Evolutionary conservation across 1,140 invertebrate species (phyloP).

Genomic region (Lerema accius): DNA sequence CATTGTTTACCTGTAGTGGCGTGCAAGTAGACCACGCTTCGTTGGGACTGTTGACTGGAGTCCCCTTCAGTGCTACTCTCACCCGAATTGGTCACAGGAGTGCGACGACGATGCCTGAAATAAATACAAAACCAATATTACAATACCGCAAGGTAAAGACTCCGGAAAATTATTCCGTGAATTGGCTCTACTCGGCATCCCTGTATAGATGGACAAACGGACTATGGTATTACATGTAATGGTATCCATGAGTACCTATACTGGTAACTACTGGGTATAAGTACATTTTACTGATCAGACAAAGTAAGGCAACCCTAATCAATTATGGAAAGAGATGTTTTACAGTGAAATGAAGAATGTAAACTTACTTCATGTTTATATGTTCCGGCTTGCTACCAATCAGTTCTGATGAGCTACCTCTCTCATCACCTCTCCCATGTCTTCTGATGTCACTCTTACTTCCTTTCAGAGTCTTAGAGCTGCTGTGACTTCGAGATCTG

Average conservation of each 20-base stretch:
- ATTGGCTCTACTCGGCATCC: too few relatives aligned
- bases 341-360: too few relatives aligned
- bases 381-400: conserved; percentile 68
- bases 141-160: too few relatives aligned
- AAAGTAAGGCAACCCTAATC: too few relatives aligned
- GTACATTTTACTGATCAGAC: too few relatives aligned
- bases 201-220: too few relatives aligned
- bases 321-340: too few relatives aligned
- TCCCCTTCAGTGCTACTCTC: conserved; percentile 90
- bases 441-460: conserved; percentile 59
- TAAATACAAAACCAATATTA: not conserved
- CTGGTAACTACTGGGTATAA: too few relatives aligned
- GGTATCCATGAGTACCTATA: too few relatives aligned
- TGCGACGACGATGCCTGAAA: conserved; percentile 63
- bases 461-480: conserved; percentile 71
- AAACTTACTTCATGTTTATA: conserved; percentile 68
- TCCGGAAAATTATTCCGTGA: too few relatives aligned
- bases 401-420: conserved; percentile 69
- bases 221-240: too few relatives aligned
- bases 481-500: conserved; percentile 77
- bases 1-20: conserved; percentile 87
- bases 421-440: conserved; percentile 59
- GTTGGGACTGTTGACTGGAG: conserved; percentile 90
- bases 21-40: conserved; percentile 91
- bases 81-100: conserved; percentile 62